Base-by-base conservation (phyloP, 2,113 vertebrate genomes). In the Gadus chalcogrammus region DNA sequence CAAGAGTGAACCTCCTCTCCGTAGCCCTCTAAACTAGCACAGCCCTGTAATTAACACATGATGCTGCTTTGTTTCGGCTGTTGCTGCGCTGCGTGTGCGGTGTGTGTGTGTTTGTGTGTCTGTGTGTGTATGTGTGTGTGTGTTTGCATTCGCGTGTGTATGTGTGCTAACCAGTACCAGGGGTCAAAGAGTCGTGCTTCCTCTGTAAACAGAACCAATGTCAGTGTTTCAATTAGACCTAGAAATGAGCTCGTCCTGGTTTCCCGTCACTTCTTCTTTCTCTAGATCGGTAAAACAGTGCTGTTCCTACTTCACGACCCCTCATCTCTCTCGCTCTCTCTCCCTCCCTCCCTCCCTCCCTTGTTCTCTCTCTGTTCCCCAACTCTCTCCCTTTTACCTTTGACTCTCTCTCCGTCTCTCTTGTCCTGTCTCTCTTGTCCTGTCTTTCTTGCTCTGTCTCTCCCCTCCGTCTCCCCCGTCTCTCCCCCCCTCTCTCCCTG, bases 1-100 rank as follows among this genome's bases (percentile, higher is more conserved):
- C 42, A 48, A 48, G 2, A 48, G 42, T 9, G 6, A 9, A 48
- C 42, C 42, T 48, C 42, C 42, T 48, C 42, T 48, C 42, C 42
- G 42, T 11, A 48, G 12, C 42, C 42, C 42, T 31, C 31, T 31
- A 31, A 31, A 17, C 2, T 18, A 20, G 61, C 70, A 5, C 27
- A 65, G 13, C 13, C 1, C 38, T 80, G 18, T 82, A 72, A 82
- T 83, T 80, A 76, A 42, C 71, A 72, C 48, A n/a, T 63, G 64
- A 4, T n/a, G 3, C 67, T 63, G 28, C 38, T 76, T 76, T 56
- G 24, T 73, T 72, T 61, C 22, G 56, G 66, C 61, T 27, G 53
- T 13, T 13, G 42, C 42, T 48, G 65, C n/a, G 55, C n/a, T 60
- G 71, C 67, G 73, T 38, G 70, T 56, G 55, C 28, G 2, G 35